A percentile compares a stretch with the other conserved stretches of the same genome.
Evolutionary conservation across 1,140 invertebrate species (phyloP).

Genomic region (Bombyx mandarina): DNA sequence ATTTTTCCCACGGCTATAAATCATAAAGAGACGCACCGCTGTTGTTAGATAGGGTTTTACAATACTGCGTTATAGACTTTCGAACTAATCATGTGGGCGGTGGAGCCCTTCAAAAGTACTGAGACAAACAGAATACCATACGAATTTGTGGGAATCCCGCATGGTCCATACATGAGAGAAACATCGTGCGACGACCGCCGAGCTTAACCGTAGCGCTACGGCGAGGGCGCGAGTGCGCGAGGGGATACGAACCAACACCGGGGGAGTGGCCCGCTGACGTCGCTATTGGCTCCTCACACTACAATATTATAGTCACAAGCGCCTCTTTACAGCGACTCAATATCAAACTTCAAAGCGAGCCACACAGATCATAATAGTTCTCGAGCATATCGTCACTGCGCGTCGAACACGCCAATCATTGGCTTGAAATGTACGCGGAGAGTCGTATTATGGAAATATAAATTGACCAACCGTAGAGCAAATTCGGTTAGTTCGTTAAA

Average conservation of each 20-base stretch:
- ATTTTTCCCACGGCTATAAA: slow-evolving; percentile 63
- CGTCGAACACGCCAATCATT: slow-evolving; percentile 42
- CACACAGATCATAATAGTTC: slow-evolving; percentile 42
- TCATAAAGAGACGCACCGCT: slow-evolving; percentile 56
- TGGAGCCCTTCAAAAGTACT: slow-evolving; percentile 41
- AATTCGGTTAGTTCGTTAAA: slow-evolving; percentile 72
- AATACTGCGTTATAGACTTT: slow-evolving; percentile 52
- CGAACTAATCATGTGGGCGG: slow-evolving; percentile 66
- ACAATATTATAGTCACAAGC: slow-evolving; percentile 32
- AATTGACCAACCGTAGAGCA: slow-evolving; percentile 71
- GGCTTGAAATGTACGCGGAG: slow-evolving; percentile 31
- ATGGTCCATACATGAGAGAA: slow-evolving; percentile 28
- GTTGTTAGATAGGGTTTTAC: slow-evolving; percentile 56
- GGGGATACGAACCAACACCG: slow-evolving; percentile 13
- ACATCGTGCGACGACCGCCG: slow-evolving; percentile 21
- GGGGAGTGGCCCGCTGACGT: slow-evolving; percentile 38
- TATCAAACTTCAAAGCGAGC: slow-evolving; percentile 31
- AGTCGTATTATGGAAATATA: slow-evolving; percentile 70
- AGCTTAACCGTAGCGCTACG: slow-evolving; percentile 15
- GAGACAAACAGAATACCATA: slow-evolving; percentile 53
- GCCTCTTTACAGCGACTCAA: slow-evolving; percentile 32
- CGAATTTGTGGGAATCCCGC: slow-evolving; percentile 63
- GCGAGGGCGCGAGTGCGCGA: slow-evolving; percentile 18
- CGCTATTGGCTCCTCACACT: slow-evolving; percentile 33
- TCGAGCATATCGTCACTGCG: slow-evolving; percentile 7